Percentiles rank a stretch among this genome's conserved stretches.
These are phyloP conservation scores for Sinotaia quadrata DNA, from an alignment of 2,888 invertebrate species.

Conservation along the genomic window DNA sequence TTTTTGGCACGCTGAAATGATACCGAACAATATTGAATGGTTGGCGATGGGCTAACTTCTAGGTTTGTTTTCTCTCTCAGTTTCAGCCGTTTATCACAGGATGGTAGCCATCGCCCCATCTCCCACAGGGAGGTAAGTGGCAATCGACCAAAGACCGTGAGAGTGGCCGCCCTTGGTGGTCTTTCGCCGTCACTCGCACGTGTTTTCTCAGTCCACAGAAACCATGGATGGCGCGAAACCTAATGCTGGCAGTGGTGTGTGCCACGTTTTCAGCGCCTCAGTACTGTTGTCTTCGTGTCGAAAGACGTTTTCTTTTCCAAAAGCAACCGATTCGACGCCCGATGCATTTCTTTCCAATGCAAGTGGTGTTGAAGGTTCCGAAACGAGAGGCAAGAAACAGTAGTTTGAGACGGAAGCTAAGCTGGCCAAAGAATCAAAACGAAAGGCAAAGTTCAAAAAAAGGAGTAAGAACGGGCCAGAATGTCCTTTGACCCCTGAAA, in stretches of 20 bases:
- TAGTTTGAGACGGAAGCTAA: background rate
- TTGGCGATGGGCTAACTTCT: too few species aligned
- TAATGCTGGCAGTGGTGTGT: constrained; percentile 18
- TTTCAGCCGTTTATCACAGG: constrained; percentile 5
- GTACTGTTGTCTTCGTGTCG: background rate
- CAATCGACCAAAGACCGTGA: constrained; percentile 30
- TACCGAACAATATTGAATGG: too few species aligned
- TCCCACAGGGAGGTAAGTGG: constrained; percentile 26
- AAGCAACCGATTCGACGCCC: background rate
- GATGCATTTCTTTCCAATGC: background rate
- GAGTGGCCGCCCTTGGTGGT: constrained; percentile 32
- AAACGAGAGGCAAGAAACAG: background rate
- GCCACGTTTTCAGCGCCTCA: constrained; percentile 3
- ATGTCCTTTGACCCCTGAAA: too few species aligned
- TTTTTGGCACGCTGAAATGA: too few species aligned
- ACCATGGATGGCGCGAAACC: constrained; percentile 20
- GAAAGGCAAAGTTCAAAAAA: background rate
- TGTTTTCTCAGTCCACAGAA: constrained; percentile 29
- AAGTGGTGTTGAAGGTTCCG: constrained; percentile 16
- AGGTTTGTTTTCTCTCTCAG: background rate
- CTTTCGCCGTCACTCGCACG: constrained; percentile 23
- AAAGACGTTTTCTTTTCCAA: background rate
- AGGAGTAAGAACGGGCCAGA: background rate
- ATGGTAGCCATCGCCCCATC: constrained; percentile 22
- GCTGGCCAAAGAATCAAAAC: too few species aligned